Evolutionary conservation across 2,888 invertebrate genomes (phyloP), one percentile per base, ranked within the genome.

Genomic region (Agrenia bidenticulata): DNA sequence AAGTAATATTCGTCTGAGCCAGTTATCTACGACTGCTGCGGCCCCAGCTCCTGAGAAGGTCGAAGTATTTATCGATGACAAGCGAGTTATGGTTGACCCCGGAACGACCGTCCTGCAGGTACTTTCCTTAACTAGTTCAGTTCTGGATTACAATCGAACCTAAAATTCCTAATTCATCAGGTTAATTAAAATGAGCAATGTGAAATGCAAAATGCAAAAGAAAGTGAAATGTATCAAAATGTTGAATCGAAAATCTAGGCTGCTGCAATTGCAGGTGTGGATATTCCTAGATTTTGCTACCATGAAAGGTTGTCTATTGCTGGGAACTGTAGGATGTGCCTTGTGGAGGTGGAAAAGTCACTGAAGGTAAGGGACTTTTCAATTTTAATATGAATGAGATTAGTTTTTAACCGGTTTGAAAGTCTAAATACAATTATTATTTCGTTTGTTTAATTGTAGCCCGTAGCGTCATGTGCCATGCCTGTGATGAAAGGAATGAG

Each of bases 401-500:
- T 11, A 15, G 11, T 49, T 49, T 7, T 9, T 15, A 39, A n/a
- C n/a, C n/a, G n/a, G n/a, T n/a, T n/a, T n/a, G 32, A 32, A 32
- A 32, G 32, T 45, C n/a, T 4, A 24, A 11, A n/a, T 4, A 41
- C 9, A 56, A 56, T 45, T 54, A 41, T 5, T 24, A 63, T 4
- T 17, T 19, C 11, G 5, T 54, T 4, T 58, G 15, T 61, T 41
- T 1, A 54, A 64, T 50, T 27, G 23, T 77, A 87, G 84, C 98
- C 98, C 0, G 92, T 96, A 0, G 99, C 99, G 9, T 96, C 98
- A 0, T 99, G 99, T 81, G 99, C 99, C 15, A 99, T 99, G 98
- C 99, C 99, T 0, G 98, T 99, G 0, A 96, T 99, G 97, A 98
- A 98, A 81, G 99, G 98, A n/a, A 94, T 94, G 99, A 87, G 91